A percentile compares a stretch with the other conserved stretches of the same genome.
Evolutionary conservation across 2,888 invertebrate genomes (phyloP).

Genomic region (Lutraria lutraria): DNA sequence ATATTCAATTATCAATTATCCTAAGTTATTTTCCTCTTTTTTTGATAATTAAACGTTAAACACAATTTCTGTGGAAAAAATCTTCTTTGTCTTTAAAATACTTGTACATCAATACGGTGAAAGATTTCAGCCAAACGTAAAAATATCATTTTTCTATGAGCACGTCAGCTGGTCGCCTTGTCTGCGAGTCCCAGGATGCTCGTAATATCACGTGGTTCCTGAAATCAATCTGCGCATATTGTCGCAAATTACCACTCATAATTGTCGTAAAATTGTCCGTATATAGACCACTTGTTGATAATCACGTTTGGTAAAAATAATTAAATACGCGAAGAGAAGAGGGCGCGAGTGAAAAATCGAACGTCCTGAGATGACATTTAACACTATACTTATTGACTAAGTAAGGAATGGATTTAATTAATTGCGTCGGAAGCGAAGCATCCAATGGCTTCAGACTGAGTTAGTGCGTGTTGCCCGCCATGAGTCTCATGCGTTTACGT

Average conservation of each 20-base stretch:
- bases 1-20: no score
- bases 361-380: constrained; percentile 20
- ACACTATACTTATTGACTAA: constrained; percentile 22
- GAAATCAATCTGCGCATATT: constrained; percentile 59
- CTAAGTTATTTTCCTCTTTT: no score
- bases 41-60: no score
- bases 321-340: constrained; percentile 27
- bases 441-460: not conserved
- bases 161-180: constrained; percentile 43
- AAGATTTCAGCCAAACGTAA: not conserved
- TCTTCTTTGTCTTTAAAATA: no score
- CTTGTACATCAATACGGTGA: not conserved
- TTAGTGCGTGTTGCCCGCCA: not conserved
- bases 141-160: not conserved
- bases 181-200: constrained; percentile 45
- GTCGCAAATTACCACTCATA: constrained; percentile 60
- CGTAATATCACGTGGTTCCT: constrained; percentile 52
- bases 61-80: no score
- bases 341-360: constrained; percentile 24
- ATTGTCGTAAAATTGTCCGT: constrained; percentile 53
- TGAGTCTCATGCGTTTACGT: not conserved
- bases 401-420: constrained; percentile 27
- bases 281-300: constrained; percentile 63
- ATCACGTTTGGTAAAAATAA: constrained; percentile 43
- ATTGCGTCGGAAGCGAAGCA: not conserved